phyloP scores from a whole-genome alignment of 2,113 vertebrate genomes.

The Anas platyrhynchos region DNA sequence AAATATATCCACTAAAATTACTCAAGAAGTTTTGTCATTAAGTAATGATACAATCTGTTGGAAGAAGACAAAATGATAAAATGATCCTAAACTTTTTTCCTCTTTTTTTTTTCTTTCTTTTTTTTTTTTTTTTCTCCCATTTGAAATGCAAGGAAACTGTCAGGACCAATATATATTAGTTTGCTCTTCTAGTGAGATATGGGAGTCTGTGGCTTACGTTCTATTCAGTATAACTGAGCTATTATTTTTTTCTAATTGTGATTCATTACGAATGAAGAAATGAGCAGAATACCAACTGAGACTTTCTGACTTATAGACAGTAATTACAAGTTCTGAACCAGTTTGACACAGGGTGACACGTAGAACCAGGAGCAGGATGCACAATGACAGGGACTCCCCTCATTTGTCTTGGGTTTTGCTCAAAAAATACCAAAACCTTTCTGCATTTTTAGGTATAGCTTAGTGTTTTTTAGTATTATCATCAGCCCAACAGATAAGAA shows the following conservation, averaged over 20 bases:
- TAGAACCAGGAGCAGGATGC: neutral
- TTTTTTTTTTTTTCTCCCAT: neutral
- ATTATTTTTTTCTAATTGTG: neutral
- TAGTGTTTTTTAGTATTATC: neutral
- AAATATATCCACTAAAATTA: neutral
- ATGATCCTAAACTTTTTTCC: neutral
- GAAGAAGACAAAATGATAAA: neutral
- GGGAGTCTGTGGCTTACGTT: neutral
- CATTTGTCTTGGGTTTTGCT: neutral
- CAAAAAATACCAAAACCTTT: neutral
- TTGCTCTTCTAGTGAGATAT: neutral
- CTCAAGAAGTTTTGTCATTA: neutral
- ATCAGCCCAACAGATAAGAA: neutral
- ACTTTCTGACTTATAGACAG: neutral
- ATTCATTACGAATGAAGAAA: neutral
- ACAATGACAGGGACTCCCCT: neutral
- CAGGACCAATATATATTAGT: neutral
- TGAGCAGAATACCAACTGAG: neutral
- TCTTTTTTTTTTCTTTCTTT: neutral
- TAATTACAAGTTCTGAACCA: neutral
- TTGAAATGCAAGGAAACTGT: neutral
- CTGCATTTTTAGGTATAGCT: neutral
- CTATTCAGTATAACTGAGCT: neutral
- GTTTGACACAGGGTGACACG: neutral
- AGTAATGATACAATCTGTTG: neutral